Evolutionary conservation across 2,888 invertebrate genomes (phyloP).

Genomic region (Orthonychiurus folsomi): DNA sequence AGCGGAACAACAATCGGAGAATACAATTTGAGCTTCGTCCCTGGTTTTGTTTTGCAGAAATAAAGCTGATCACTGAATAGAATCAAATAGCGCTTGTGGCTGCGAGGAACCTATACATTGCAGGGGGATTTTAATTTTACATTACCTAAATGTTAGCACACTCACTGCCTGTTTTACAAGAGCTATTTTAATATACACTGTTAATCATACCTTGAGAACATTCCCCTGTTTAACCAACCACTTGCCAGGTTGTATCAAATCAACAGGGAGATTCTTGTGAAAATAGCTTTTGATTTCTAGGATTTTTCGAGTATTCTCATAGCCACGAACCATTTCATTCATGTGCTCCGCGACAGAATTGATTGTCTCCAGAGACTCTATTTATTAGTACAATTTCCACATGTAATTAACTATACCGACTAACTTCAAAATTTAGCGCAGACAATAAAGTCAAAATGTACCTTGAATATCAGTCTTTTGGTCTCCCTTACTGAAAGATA

Average conservation of each 20-base stretch:
- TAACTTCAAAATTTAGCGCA: background rate
- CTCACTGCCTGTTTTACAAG: too few species aligned
- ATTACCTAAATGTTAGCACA: too few species aligned
- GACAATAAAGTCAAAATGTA: slow-evolving; percentile 4
- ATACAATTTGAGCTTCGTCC: slow-evolving; percentile 25
- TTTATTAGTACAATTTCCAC: slow-evolving; percentile 18
- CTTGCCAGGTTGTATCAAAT: slow-evolving; percentile 34
- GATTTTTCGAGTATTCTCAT: slow-evolving; percentile 61
- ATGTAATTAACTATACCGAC: background rate
- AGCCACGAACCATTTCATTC: slow-evolving; percentile 61
- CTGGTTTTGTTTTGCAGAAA: slow-evolving; percentile 58
- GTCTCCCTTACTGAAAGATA: slow-evolving; percentile 10
- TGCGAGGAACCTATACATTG: background rate
- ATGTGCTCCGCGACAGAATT: slow-evolving; percentile 62
- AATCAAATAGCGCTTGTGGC: slow-evolving; percentile 56
- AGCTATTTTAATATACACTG: background rate
- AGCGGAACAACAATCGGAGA: slow-evolving; percentile 27
- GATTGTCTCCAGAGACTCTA: slow-evolving; percentile 59
- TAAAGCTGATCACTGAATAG: slow-evolving; percentile 64
- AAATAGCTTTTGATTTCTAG: slow-evolving; percentile 47
- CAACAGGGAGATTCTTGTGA: slow-evolving; percentile 28
- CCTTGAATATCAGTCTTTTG: slow-evolving; percentile 7
- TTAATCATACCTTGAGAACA: slow-evolving; percentile 24
- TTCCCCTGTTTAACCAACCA: slow-evolving; percentile 29
- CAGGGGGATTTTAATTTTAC: background rate